Percentiles rank a stretch among this genome's conserved stretches.
phyloP scores from a whole-genome alignment of 1,140 invertebrate genomes.

The Eumeta japonica region DNA sequence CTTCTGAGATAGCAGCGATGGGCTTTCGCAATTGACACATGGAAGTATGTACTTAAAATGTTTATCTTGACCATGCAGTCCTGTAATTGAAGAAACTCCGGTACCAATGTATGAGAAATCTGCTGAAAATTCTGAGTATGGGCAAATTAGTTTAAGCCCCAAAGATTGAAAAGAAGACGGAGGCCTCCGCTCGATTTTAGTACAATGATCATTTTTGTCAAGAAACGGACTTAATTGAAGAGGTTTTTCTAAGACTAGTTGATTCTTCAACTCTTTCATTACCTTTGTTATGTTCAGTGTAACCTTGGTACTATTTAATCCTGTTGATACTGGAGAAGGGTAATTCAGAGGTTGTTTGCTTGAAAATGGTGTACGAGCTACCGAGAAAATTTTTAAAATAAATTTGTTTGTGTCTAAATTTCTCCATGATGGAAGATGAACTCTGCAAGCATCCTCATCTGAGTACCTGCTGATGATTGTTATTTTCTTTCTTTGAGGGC shows the following conservation, averaged over 20 bases:
- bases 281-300: constrained; percentile 15
- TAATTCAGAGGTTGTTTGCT: constrained; percentile 14
- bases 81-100: constrained; percentile 15
- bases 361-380: constrained; percentile 15
- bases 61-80: constrained; percentile 30
- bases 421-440: constrained; percentile 12
- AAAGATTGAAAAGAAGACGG: constrained; percentile 18
- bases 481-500: constrained; percentile 5
- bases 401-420: constrained; percentile 11
- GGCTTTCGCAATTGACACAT: constrained; percentile 19
- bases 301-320: constrained; percentile 8
- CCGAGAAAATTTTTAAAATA: constrained; percentile 19
- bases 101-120: constrained; percentile 11
- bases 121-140: constrained; percentile 5
- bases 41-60: constrained; percentile 27
- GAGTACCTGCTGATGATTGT: constrained; percentile 7
- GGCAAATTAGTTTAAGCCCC: constrained; percentile 13
- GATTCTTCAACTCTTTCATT: constrained; percentile 11
- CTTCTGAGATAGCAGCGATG: constrained; percentile 24
- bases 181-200: constrained; percentile 2
- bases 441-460: constrained; percentile 13
- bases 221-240: constrained; percentile 8
- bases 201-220: constrained; percentile 22
- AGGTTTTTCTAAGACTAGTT: constrained; percentile 13
- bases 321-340: not conserved